Evolutionary conservation across 2,888 invertebrate genomes (phyloP).

Genomic region (Clunio marinus): DNA sequence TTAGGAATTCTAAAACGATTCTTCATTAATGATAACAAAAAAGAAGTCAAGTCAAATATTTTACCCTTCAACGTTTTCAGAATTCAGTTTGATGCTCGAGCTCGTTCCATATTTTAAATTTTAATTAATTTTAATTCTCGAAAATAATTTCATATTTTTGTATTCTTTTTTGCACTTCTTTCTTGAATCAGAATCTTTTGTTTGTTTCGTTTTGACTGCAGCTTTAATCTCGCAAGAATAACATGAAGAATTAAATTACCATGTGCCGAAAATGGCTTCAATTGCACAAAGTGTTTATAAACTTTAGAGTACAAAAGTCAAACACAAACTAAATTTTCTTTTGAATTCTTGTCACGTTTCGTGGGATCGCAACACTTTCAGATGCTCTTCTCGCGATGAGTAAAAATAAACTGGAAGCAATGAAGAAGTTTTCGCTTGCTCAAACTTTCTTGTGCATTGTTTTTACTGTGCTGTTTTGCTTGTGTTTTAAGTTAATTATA

Average conservation of each 20-base stretch:
- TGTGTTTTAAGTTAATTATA: slow-evolving; percentile 31
- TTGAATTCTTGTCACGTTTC: slow-evolving; percentile 31
- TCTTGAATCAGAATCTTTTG: slow-evolving; percentile 30
- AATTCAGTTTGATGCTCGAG: background rate
- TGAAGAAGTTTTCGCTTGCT: background rate
- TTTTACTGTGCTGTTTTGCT: background rate
- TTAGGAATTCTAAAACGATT: too few species aligned
- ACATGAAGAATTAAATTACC: slow-evolving; percentile 33
- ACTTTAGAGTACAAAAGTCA: background rate
- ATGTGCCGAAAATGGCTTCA: background rate
- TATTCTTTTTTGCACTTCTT: slow-evolving; percentile 18
- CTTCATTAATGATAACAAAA: too few species aligned
- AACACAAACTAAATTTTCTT: background rate
- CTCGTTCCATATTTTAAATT: background rate
- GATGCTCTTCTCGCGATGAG: slow-evolving; percentile 34
- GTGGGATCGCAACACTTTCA: background rate
- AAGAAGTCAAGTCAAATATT: background rate
- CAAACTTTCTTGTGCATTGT: slow-evolving; percentile 29
- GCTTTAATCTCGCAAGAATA: background rate
- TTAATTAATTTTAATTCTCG: slow-evolving; percentile 14
- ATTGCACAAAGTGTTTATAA: background rate
- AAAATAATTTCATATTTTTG: slow-evolving; percentile 3
- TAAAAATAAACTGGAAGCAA: slow-evolving; percentile 26
- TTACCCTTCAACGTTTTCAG: slow-evolving; percentile 8
- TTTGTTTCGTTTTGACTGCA: background rate